Conservation (phyloP, 2,888 invertebrate genomes). For the Bibio marci region DNA sequence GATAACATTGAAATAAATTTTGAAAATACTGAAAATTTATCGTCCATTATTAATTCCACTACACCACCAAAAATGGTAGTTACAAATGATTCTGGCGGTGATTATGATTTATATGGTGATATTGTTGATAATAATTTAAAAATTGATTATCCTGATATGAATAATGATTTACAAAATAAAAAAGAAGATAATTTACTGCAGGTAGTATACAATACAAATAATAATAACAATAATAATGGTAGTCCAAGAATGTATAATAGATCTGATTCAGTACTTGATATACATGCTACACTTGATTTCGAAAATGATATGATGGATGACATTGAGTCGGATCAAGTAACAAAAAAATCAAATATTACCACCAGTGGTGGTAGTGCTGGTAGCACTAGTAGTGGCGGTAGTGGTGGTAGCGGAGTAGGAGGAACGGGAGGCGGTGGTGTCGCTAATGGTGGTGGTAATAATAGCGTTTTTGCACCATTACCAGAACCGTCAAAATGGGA, state of each 20-base stretch:
- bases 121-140: slow-evolving; percentile 8
- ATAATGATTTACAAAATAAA: slow-evolving; percentile 8
- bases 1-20: too few species aligned
- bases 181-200: slow-evolving; percentile 8
- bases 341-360: slow-evolving; percentile 4
- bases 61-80: too few species aligned
- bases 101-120: slow-evolving; percentile 10
- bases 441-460: not conserved
- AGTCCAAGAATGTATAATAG: slow-evolving; percentile 15
- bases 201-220: slow-evolving; percentile 6
- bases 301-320: slow-evolving; percentile 17
- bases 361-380: slow-evolving; percentile 5
- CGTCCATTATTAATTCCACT: too few species aligned
- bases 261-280: slow-evolving; percentile 19
- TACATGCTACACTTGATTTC: slow-evolving; percentile 20
- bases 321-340: slow-evolving; percentile 7
- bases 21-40: too few species aligned
- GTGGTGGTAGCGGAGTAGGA: slow-evolving; percentile 17
- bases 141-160: slow-evolving; percentile 7
- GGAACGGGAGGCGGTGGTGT: slow-evolving; percentile 5
- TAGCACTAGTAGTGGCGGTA: not conserved
- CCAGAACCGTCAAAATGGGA: slow-evolving; percentile 85
- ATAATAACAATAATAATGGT: slow-evolving; percentile 13
- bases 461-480: slow-evolving; percentile 41
- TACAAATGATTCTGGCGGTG: too few species aligned